Base-by-base conservation (phyloP, 2,797 vertebrate genomes). In the Rhodeus uyekii region DNA sequence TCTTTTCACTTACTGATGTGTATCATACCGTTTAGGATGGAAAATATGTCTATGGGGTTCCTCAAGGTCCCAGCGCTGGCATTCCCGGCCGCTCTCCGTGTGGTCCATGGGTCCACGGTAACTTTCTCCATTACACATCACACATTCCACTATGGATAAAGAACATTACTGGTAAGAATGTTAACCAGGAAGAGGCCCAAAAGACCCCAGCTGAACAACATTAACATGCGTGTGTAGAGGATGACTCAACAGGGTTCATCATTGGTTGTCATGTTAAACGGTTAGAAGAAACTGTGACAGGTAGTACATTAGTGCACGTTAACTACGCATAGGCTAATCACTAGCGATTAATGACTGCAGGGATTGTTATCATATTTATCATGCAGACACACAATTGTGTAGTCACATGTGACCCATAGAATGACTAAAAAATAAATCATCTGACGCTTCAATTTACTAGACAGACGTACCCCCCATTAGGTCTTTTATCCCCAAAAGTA, bases 81-180 rank as follows among this genome's bases (percentile, higher is more conserved):
- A 99, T 91, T 96, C 96, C 87, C 95, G 97, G 85, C 97, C 98
- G 0, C 96, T 96, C 86, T 98, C 96, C 0, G 97, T 99, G 90
- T 96, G 96, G 95, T 99, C 98, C 97, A 99, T 95, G 32, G 97
- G 97, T 80, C 98, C 98, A 92, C 97, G 95, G 80, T 99, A 99
- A 90, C 93, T 95, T 90, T 99, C 98, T 48, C 98, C 98, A 86
- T 97, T 99, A 90, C 98, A 99, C 73, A 92, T 95, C 92, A 98
- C 93, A 89, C 98, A 99, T 92, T 98, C 97, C 91, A 97, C 98
- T 99, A 89, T 78, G 83, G 82, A 87, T 81, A 86, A 89, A 75
- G 84, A 91, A 86, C 76, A 86, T 29, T 53, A 19, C 64, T 85
- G 36, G 58, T 87, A 86, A 87, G 82, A 85, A 85, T 82, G 46